Percentiles rank a stretch among this genome's conserved stretches.
These are phyloP conservation scores for Gryllus bimaculatus DNA, from an alignment of 1,140 invertebrate species.

Conservation along the genomic window DNA sequence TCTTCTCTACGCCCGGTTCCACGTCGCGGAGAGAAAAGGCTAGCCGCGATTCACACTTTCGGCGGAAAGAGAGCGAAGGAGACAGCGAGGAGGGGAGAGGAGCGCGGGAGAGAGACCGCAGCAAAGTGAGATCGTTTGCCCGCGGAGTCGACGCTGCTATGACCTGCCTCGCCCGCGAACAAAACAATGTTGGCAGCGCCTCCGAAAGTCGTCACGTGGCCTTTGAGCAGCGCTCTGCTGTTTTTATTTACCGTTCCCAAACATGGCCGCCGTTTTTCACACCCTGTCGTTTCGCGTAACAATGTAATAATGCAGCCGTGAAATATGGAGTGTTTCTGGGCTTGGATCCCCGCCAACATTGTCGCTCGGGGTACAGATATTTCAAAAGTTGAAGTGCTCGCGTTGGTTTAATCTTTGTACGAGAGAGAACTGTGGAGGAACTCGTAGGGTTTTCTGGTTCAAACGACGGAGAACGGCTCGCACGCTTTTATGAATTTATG, in stretches of 20 bases:
- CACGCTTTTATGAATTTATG: neutral
- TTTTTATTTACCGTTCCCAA: neutral
- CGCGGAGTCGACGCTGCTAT: neutral
- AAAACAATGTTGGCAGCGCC: neutral
- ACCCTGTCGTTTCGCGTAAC: neutral
- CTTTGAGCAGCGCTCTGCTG: neutral
- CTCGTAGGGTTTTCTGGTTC: neutral
- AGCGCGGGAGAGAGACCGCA: neutral
- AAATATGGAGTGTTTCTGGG: neutral
- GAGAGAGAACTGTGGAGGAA: neutral
- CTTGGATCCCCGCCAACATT: neutral
- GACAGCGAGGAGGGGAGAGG: neutral
- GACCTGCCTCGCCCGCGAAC: neutral
- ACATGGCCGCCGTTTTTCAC: neutral
- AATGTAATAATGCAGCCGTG: neutral
- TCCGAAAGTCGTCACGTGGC: neutral
- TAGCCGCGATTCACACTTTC: too few species aligned
- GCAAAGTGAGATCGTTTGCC: neutral
- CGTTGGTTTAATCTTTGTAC: neutral
- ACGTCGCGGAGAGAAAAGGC: too few species aligned
- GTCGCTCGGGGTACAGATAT: neutral
- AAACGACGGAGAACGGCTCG: neutral
- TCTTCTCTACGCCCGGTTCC: too few species aligned
- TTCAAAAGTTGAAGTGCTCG: conserved; percentile 4
- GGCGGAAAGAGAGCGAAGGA: too few species aligned